Base-by-base conservation (phyloP, 2,113 vertebrate genomes). In the Saguinus imperator region DNA sequence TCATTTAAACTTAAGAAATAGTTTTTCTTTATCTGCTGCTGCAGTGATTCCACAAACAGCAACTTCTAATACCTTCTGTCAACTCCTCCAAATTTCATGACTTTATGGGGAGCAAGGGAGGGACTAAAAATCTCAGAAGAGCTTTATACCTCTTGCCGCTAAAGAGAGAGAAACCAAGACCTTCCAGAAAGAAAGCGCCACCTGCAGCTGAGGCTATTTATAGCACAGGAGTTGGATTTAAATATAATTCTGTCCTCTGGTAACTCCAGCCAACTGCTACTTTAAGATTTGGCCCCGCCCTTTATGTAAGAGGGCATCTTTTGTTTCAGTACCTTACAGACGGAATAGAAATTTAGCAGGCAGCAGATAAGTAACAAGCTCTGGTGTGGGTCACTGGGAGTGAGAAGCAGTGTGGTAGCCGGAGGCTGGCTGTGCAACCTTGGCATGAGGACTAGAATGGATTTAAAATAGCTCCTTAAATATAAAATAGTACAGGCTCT, bases 191-290 rank as follows among this genome's bases (percentile, higher is more conserved):
- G 40, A 7, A 76, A n/a, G 73, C 29, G 45, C 55, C 35, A 58
- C 48, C 3, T 45, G 76, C 27, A 21, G 81, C 23, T 7, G 29
- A 23, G 17, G 52, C 91, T 95, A 85, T 95, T 96, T 86, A 95
- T 86, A 97, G 89, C 79, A 94, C 88, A 93, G 86, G 27, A 57
- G 17, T 8, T 35, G 80, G 88, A 84, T 94, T 95, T 96, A 94
- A 96, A 93, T 93, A 43, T 95, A 93, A 91, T 86, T 94, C 85
- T 77, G 94, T 66, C 96, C 94, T 94, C 86, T 66, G 87, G 89
- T 91, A 58, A 94, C 77, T 88, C 87, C 32, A 45, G 61, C 20
- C 4, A 32, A 76, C 17, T 32, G 89, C 92, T 37, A 1, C 95
- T 94, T 92, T 95, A 72, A 95, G 79, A 87, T 27, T 43, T 4